phyloP scores from a whole-genome alignment of 2,797 vertebrate genomes.

The Artibeus jamaicensis region DNA sequence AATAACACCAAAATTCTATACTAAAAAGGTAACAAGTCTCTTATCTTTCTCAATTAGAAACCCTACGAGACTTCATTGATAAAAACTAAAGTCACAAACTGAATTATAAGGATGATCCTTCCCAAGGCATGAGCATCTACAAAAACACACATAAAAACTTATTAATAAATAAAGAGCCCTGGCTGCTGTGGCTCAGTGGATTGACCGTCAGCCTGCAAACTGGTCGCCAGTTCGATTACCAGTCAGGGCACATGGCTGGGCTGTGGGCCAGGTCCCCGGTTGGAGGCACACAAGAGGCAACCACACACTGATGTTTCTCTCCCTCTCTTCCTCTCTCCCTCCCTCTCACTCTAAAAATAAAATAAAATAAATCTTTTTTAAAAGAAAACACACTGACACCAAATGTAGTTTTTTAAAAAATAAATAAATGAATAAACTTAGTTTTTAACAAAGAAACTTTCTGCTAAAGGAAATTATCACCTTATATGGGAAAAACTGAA shows the following conservation, averaged over 20 bases:
- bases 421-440: slow-evolving; percentile 26
- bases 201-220: no score
- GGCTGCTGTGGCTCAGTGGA: no score
- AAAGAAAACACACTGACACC: no score
- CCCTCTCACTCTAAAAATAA: no score
- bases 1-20: slow-evolving; percentile 38
- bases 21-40: slow-evolving; percentile 3
- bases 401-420: background rate
- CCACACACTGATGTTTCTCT: no score
- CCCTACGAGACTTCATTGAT: background rate
- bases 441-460: background rate
- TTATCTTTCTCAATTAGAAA: slow-evolving; percentile 38
- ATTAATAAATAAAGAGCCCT: no score
- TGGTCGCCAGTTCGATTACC: no score
- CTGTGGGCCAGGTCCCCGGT: no score
- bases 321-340: no score
- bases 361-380: no score
- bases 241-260: no score
- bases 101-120: background rate
- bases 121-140: background rate
- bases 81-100: slow-evolving; percentile 46
- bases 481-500: background rate
- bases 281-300: no score
- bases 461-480: background rate
- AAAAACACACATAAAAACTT: background rate